Conservation (phyloP, 2,888 invertebrate genomes). For the Hirtodrosophila confusa region DNA sequence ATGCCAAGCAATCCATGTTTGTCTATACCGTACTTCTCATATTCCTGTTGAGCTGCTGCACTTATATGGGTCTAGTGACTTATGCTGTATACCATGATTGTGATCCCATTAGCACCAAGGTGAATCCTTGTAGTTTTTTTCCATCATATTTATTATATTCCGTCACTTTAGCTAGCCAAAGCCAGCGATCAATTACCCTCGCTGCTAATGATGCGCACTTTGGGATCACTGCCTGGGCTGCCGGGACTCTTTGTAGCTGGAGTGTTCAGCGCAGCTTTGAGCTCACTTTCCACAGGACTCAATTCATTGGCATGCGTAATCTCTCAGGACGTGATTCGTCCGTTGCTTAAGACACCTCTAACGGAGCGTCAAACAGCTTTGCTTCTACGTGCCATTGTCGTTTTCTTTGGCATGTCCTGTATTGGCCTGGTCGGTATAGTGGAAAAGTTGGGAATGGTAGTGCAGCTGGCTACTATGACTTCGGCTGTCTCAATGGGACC, state of each 20-base stretch:
- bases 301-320: constrained; percentile 93
- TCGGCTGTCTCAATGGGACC: constrained; percentile 89
- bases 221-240: constrained; percentile 91
- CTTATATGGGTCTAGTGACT: constrained; percentile 89
- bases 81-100: constrained; percentile 91
- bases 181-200: constrained; percentile 93
- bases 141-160: too few species aligned
- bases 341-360: constrained; percentile 86
- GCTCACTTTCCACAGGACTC: constrained; percentile 91
- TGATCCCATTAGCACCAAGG: constrained; percentile 92
- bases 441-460: constrained; percentile 89
- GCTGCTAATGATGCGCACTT: constrained; percentile 93
- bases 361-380: constrained; percentile 86
- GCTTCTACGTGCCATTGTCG: constrained; percentile 88
- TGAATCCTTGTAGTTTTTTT: constrained; percentile 70
- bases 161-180: constrained; percentile 86
- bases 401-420: constrained; percentile 88
- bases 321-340: constrained; percentile 91
- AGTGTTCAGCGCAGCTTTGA: constrained; percentile 94
- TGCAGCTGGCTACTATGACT: constrained; percentile 87
- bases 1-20: constrained; percentile 88
- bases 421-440: constrained; percentile 88
- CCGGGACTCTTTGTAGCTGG: constrained; percentile 95
- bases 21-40: constrained; percentile 88
- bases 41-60: constrained; percentile 87